These are phyloP conservation scores for Amphilophus citrinellus DNA, from an alignment of 2,113 vertebrate species.

Conservation along the genomic window DNA sequence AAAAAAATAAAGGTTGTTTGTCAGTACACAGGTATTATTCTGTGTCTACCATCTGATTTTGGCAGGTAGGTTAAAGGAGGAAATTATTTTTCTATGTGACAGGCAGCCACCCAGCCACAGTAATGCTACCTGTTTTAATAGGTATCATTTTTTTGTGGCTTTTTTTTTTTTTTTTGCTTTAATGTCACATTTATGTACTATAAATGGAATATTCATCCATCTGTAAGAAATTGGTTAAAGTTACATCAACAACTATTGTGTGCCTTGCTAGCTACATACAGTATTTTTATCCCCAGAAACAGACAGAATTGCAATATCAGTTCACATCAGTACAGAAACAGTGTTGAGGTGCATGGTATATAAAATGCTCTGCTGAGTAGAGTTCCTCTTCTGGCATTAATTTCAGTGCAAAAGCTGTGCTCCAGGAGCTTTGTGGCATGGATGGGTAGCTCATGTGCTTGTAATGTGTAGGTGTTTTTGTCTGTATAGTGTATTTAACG, in stretches of 20 bases:
- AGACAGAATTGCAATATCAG: not conserved
- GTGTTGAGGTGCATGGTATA: not conserved
- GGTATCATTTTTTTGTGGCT: not conserved
- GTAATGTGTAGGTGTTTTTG: not conserved
- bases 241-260: not conserved
- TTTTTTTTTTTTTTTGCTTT: not conserved
- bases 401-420: not conserved
- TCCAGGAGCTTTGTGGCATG: not conserved
- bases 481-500: not conserved
- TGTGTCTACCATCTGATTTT: slow-evolving; percentile 13
- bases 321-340: not conserved
- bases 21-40: slow-evolving; percentile 20
- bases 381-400: not conserved
- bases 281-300: not conserved
- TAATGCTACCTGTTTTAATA: not conserved
- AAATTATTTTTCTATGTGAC: not conserved
- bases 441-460: not conserved
- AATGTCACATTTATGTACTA: not conserved
- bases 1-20: slow-evolving; percentile 42
- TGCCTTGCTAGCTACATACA: too few relatives aligned
- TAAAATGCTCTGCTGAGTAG: not conserved
- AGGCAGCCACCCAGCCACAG: not conserved
- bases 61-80: slow-evolving; percentile 7
- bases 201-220: not conserved
- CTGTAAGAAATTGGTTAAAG: too few relatives aligned